Evolutionary conservation across 2,888 invertebrate genomes (phyloP), one percentile per base, ranked within the genome.

Genomic region (Ferrisia virgata): DNA sequence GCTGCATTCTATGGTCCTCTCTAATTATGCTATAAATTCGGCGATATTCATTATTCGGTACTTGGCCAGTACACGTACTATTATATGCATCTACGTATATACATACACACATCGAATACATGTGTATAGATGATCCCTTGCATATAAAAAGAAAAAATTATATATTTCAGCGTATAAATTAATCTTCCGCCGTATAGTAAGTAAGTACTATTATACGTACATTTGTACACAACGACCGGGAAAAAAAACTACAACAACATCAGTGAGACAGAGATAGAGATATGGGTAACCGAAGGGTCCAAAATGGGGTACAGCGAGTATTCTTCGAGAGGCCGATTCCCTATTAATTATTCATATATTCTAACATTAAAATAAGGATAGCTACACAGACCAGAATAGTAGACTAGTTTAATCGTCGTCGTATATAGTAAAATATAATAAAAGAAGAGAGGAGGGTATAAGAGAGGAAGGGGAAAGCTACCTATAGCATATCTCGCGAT

Each of bases 271-370:
- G n/a, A n/a, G n/a, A n/a, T n/a, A 15, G 4, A 47, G 47, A 28
- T 15, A 15, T 28, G 28, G 69, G 72, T 82, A 82, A 82, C 82
- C 82, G 58, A 82, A 82, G 82, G 82, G 69, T 82, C 58, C 58
- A 36, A 80, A 43, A 80, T 25, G 53, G 33, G 53, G 53, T 36
- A 58, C 82, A 28, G 22, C 13, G 39, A 22, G 39, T 25, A 40
- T 40, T 22, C 31, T 22, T 69, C 53, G 8, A 22, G 5, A 82
- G 82, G 64, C 36, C 82, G 64, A 64, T 31, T 80, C 28, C 15
- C 25, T 40, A 80, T 82, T 82, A 82, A 82, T 82, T 82, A 82
- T 82, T 82, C 82, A 82, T 82, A 22, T 82, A 82, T 82, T 82
- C 82, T 33, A 53, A 53, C 53, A 53, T 53, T 22, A 53, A 53